Percentiles rank a stretch among this genome's conserved stretches.
phyloP scores from a whole-genome alignment of 2,888 invertebrate species.

The Plusia festucae region DNA sequence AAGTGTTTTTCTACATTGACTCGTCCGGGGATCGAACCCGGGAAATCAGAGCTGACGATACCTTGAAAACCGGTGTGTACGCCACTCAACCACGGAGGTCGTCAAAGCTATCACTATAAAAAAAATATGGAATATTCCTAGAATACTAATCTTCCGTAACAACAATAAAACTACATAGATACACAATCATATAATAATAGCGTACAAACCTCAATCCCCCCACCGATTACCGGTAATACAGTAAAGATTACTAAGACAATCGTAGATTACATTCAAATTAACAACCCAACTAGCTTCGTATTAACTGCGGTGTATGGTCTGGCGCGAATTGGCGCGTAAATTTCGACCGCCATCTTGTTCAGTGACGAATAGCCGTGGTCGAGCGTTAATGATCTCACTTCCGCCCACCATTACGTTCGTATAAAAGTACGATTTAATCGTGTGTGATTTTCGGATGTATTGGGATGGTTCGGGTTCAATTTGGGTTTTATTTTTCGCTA shows the following conservation, averaged over 20 bases:
- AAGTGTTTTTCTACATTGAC: no score
- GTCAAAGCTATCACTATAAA: no score
- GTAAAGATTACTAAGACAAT: conserved; percentile 39
- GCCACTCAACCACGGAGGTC: no score
- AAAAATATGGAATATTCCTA: no score
- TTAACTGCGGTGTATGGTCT: conserved; percentile 52
- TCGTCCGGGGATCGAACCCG: no score
- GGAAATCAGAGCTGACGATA: no score
- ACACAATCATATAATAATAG: no score
- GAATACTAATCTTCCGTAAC: background rate
- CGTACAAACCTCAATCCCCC: background rate
- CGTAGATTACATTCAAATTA: conserved; percentile 42
- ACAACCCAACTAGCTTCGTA: conserved; percentile 40
- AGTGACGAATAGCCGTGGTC: conserved; percentile 70
- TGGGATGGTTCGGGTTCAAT: conserved; percentile 3
- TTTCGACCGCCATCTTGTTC: conserved; percentile 73
- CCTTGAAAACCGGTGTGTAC: no score
- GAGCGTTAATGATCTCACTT: conserved; percentile 69
- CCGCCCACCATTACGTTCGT: conserved; percentile 67
- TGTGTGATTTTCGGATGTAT: conserved; percentile 48
- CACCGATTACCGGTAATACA: background rate
- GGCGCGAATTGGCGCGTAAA: conserved; percentile 75
- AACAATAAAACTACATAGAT: background rate
- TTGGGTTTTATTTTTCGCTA: background rate
- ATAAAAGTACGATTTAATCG: conserved; percentile 56